A percentile compares a stretch with the other conserved stretches of the same genome.
phyloP scores from a whole-genome alignment of 2,888 invertebrate species.

The Lithophane semibrunnea region DNA sequence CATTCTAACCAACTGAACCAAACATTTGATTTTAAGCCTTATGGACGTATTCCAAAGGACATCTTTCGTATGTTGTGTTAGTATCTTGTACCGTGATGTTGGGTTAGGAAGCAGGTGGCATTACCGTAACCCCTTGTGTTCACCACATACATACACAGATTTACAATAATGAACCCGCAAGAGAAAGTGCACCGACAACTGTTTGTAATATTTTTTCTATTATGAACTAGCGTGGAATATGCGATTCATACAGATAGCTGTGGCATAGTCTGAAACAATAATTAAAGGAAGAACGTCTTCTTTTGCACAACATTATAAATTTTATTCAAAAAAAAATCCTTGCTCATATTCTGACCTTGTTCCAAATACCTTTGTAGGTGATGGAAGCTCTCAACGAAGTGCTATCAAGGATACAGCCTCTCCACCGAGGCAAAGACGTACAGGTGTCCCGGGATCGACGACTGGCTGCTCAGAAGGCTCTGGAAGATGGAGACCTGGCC shows the following conservation, averaged over 20 bases:
- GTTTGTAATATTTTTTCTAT: background rate
- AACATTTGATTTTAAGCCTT: background rate
- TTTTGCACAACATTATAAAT: background rate
- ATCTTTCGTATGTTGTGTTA: background rate
- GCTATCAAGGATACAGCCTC: conserved; percentile 92
- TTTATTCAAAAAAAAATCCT: background rate
- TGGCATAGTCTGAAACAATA: background rate
- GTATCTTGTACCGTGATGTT: background rate
- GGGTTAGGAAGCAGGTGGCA: background rate
- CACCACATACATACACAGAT: conserved; percentile 11
- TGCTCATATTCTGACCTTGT: background rate
- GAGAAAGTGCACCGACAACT: background rate
- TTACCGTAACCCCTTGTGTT: conserved; percentile 2
- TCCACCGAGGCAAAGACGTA: conserved; percentile 92
- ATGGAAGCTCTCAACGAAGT: conserved; percentile 89
- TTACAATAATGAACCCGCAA: conserved; percentile 3
- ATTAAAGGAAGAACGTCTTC: background rate
- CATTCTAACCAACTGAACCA: background rate
- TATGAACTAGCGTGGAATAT: background rate
- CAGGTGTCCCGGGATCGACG: conserved; percentile 91
- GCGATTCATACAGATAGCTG: background rate
- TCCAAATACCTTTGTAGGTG: conserved; percentile 72
- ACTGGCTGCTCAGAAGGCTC: conserved; percentile 91
- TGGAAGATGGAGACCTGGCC: conserved; percentile 87
- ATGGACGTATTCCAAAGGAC: rapidly evolving